Base-by-base conservation (phyloP, 2,113 vertebrate species). In the Plecturocebus donacophilus region DNA sequence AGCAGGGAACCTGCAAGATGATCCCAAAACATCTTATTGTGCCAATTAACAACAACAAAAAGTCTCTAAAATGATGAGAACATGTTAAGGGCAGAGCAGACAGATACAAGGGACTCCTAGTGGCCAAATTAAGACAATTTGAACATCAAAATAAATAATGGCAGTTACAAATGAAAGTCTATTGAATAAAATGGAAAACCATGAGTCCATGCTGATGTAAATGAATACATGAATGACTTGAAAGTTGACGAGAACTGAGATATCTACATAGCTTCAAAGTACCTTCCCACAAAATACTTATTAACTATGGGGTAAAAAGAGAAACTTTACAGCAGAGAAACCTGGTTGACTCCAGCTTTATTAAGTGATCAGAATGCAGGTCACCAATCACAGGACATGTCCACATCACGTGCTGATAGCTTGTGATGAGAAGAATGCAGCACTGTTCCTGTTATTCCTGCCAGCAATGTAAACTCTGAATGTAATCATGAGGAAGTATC, bases 371-470 rank as follows among this genome's bases (percentile, higher is more conserved):
- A 58, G 76, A 75, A 38, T 30, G 19, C 83, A 66, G 30, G 40
- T 79, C 68, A 45, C 14, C 49, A 68, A 52, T 49, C 21, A 20
- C 1, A 35, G 38, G 64, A 45, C 71, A 21, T 20, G 32, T 49
- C 25, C 27, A 71, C 47, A 54, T 14, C 2, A 2, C 5, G 21
- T 21, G 12, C 2, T 0, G 2, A 77, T 0, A 23, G 32, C 42
- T 11, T 30, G 3, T 30, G 56, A 2, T 11, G 30, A 47, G 32
- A 68, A 23, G 66, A 49, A 25, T 19, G 56, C 3, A 20, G 71
- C 3, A 0, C 20, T 6, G 0, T 13, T 77, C 58, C n/a, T 35
- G 64, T 11, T 5, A 40, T 13, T 40, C 58, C 58, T 49, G 20
- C 8, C 56, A 49, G 58, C 8, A 11, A 54, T 4, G 17, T 6